A percentile compares a stretch with the other conserved stretches of the same genome.
Evolutionary conservation across 1,140 invertebrate species (phyloP).

Genomic region (Sipha flava): DNA sequence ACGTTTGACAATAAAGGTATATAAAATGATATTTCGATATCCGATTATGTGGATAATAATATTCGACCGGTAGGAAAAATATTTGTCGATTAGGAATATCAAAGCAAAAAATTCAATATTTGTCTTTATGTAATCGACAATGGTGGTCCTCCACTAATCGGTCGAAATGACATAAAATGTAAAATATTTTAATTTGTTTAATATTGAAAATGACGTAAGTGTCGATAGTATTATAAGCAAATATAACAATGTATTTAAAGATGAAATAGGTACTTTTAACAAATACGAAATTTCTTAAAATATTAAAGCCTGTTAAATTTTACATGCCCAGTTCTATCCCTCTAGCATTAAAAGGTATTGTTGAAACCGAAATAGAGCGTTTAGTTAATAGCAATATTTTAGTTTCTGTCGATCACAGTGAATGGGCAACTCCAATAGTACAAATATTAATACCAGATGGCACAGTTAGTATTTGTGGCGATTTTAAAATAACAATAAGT

Average conservation of each 20-base stretch:
- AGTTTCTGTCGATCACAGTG: conserved; percentile 36
- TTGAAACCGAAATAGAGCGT: conserved; percentile 35
- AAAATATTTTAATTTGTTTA: no score
- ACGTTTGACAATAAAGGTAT: no score
- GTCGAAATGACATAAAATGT: no score
- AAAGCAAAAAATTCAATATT: no score
- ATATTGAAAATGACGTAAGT: no score
- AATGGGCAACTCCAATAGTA: conserved; percentile 46
- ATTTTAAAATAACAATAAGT: conserved; percentile 42
- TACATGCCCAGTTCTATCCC: conserved; percentile 43
- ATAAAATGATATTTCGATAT: no score
- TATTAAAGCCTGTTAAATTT: conserved; percentile 38
- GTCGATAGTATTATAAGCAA: no score
- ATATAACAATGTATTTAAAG: not conserved
- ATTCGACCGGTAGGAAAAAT: no score
- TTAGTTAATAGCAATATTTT: conserved; percentile 37
- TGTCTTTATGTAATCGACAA: no score
- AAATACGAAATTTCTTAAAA: conserved; percentile 6
- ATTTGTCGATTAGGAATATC: no score
- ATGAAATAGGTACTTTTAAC: conserved; percentile 9
- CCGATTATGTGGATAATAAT: no score
- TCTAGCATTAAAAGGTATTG: conserved; percentile 42
- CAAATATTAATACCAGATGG: conserved; percentile 43
- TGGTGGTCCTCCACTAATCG: no score
- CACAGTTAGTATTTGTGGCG: conserved; percentile 42